Base-by-base conservation (phyloP, 2,113 vertebrate genomes). In the Macquaria australasica region DNA sequence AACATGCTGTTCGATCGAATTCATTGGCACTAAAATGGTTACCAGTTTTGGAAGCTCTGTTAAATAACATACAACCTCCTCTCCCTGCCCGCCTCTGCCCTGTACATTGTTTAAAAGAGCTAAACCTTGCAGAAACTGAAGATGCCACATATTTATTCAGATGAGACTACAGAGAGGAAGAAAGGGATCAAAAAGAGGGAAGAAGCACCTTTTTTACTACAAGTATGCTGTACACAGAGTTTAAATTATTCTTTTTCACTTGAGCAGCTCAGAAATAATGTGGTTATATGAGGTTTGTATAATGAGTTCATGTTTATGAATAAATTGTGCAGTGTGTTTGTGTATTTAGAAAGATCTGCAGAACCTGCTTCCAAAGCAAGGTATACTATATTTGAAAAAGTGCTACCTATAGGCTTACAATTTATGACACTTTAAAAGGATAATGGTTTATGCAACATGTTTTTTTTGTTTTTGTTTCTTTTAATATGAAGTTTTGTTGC, bases 281-380 rank as follows among this genome's bases (percentile, higher is more conserved):
- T 53, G 51, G 50, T 77, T 59, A 21, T 73, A 66, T 73, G 51
- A 82, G 73, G 63, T 23, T 72, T 71, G 68, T 62, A 78, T 79
- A 90, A 89, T 88, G 81, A 91, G 83, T 78, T 85, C 70, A 85
- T 83, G 88, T 41, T 83, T 83, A 67, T 84, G 78, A 89, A 88
- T 88, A 81, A 37, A 82, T 82, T 83, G 56, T 41, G 43, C 53
- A 25, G 59, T 45, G 31, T 31, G 50, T 75, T 86, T 79, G 31
- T 68, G 31, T 72, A 8, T 55, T 78, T 25, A 55, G 66, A 37
- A 39, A 43, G 23, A 83, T 73, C 9, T 71, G 50, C 16, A 81
- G 14, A 39, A 0, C 34, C 28, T 45, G 28, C 8, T 41, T 63
- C 4, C n/a, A 9, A 81, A 81, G 77, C 15, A 71, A 86, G 37